These are phyloP conservation scores for Lithobates sylvaticus DNA, from an alignment of 2,797 vertebrate genomes.

Conservation along the genomic window DNA sequence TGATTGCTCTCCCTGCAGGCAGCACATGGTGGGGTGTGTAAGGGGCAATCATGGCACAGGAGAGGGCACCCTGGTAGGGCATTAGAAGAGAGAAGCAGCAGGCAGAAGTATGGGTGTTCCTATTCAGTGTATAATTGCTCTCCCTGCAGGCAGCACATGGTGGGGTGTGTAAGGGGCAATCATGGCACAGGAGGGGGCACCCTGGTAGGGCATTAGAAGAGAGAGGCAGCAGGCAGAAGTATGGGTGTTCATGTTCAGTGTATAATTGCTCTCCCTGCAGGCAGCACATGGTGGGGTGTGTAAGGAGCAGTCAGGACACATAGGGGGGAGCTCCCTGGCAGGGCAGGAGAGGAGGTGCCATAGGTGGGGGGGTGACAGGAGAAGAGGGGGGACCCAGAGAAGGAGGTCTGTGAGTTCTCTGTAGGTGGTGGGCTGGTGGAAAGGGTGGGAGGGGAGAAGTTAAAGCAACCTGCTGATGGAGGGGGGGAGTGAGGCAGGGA, in stretches of 20 bases:
- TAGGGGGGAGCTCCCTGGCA: background rate
- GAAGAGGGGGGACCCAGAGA: background rate
- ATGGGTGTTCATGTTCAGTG: too few species aligned
- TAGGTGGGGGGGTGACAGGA: conserved; percentile 13
- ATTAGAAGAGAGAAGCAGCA: too few species aligned
- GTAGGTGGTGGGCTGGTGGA: conserved; percentile 22
- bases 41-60: too few species aligned
- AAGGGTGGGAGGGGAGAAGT: conserved; percentile 28
- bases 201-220: too few species aligned
- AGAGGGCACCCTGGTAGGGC: too few species aligned
- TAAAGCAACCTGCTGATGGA: conserved; percentile 32
- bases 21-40: background rate
- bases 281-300: background rate
- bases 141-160: background rate
- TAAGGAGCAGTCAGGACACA: background rate
- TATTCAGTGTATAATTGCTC: too few species aligned
- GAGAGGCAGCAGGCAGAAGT: too few species aligned
- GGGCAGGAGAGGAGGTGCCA: conserved; percentile 14
- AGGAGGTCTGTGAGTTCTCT: conserved; percentile 25
- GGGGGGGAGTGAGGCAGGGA: background rate
- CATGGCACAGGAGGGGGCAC: too few species aligned
- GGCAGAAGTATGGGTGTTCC: too few species aligned
- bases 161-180: too few species aligned
- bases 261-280: background rate
- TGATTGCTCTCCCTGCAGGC: background rate